These are phyloP conservation scores for Tetranychus piercei DNA, from an alignment of 2,888 invertebrate species.

Conservation along the genomic window DNA sequence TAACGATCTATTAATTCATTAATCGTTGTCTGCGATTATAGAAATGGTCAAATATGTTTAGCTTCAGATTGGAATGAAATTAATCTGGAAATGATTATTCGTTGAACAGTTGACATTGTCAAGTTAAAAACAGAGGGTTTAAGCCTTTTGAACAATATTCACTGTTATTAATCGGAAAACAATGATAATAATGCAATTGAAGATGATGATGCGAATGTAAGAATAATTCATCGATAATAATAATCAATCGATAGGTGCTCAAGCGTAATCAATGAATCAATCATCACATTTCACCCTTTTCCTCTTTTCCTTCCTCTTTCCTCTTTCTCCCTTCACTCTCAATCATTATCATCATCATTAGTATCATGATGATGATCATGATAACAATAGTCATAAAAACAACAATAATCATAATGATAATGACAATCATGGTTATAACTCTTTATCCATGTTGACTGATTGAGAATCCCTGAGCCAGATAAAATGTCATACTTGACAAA, in stretches of 20 bases:
- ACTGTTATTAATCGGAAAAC: not conserved
- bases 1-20: too few relatives aligned
- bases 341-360: not conserved
- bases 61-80: not conserved
- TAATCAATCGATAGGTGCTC: slow-evolving; percentile 1
- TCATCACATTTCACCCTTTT: not conserved
- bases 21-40: too few relatives aligned
- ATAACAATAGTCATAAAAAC: not conserved
- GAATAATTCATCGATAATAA: not conserved
- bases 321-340: not conserved
- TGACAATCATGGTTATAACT: not conserved
- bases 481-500: not conserved
- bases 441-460: not conserved
- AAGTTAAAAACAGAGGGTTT: not conserved
- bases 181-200: not conserved
- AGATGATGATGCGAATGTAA: not conserved
- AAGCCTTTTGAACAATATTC: not conserved
- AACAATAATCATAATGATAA: not conserved
- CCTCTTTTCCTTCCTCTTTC: not conserved
- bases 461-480: not conserved
- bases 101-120: not conserved
- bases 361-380: not conserved
- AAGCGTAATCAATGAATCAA: not conserved
- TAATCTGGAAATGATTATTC: not conserved
- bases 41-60: too few relatives aligned